Evolutionary conservation across 2,797 vertebrate genomes (phyloP).

Genomic region (Dromococcyx pavoninus): DNA sequence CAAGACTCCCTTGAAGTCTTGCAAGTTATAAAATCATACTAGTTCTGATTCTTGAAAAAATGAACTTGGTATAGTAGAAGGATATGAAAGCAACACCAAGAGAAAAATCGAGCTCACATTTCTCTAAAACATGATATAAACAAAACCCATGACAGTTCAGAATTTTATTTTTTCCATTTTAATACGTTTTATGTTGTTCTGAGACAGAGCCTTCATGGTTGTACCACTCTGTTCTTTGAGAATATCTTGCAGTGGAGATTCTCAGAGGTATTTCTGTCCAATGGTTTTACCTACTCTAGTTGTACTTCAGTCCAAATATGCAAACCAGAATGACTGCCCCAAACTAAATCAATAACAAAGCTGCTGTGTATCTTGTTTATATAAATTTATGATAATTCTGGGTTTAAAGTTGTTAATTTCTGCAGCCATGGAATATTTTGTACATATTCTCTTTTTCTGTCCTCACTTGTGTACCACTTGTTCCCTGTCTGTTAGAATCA

Average conservation of each 20-base stretch:
- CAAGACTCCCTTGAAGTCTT: not conserved
- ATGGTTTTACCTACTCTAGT: not conserved
- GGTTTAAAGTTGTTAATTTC: constrained; percentile 7
- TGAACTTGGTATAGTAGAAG: not conserved
- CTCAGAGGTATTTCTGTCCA: not conserved
- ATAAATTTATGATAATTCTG: not conserved
- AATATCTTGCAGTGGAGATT: not conserved
- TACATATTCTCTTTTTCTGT: not conserved
- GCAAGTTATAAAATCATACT: not conserved
- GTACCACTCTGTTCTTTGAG: not conserved
- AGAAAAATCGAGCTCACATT: not conserved
- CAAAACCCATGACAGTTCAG: not conserved
- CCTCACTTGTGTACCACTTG: not conserved
- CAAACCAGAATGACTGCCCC: not conserved
- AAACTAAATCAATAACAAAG: not conserved
- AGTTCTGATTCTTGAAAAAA: not conserved
- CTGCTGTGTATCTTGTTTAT: not conserved
- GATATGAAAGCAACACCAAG: not conserved
- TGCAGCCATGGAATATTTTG: not conserved
- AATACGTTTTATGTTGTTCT: not conserved
- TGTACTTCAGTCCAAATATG: not conserved
- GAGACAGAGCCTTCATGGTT: not conserved
- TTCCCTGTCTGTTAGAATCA: constrained; percentile 42
- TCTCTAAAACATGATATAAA: not conserved
- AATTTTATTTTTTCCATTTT: not conserved